phyloP scores from a whole-genome alignment of 2,113 vertebrate species.

The Colaptes auratus region DNA sequence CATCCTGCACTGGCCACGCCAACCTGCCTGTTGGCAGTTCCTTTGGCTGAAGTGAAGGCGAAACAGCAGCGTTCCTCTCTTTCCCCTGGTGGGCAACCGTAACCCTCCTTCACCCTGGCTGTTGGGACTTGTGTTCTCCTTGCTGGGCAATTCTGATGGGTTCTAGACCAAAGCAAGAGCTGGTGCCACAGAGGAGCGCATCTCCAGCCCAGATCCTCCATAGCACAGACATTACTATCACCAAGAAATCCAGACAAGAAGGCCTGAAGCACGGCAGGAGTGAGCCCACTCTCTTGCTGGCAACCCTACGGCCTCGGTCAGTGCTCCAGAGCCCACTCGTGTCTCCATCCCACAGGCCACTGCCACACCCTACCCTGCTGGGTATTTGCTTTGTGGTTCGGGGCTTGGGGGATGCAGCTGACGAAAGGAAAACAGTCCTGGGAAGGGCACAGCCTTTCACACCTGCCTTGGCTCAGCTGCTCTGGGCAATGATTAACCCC shows the following conservation, averaged over 20 bases:
- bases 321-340: not conserved
- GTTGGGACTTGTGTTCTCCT: not conserved
- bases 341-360: not conserved
- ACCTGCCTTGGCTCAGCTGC: not conserved
- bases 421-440: not conserved
- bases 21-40: not conserved
- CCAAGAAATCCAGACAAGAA: rapidly evolving
- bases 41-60: rapidly evolving
- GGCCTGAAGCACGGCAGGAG: not conserved
- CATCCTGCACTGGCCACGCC: rapidly evolving
- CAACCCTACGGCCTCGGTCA: rapidly evolving
- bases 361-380: not conserved
- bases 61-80: rapidly evolving
- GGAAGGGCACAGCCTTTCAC: not conserved
- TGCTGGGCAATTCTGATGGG: not conserved
- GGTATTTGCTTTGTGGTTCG: not conserved
- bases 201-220: not conserved
- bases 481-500: not conserved
- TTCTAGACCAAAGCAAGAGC: not conserved
- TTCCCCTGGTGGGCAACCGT: not conserved
- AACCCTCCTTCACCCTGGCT: not conserved
- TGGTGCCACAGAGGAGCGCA: rapidly evolving
- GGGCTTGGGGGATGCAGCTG: not conserved
- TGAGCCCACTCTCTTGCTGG: not conserved
- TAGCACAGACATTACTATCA: rapidly evolving